These are phyloP conservation scores for Heliconius hewitsoni DNA, from an alignment of 1,140 invertebrate species.

Conservation along the genomic window DNA sequence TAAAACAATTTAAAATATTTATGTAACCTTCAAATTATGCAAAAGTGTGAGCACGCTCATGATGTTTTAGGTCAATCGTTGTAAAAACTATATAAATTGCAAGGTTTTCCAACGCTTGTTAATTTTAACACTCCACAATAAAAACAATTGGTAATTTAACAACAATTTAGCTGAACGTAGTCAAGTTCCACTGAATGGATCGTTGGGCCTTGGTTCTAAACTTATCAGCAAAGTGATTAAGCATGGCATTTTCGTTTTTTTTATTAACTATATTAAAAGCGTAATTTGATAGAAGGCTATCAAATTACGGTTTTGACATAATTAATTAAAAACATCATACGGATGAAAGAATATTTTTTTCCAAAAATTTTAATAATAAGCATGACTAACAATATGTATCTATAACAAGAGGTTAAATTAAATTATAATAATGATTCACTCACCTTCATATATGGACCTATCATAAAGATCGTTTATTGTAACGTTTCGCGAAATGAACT, in stretches of 20 bases:
- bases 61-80: constrained; percentile 25
- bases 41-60: neutral
- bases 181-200: constrained; percentile 9
- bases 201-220: neutral
- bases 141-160: constrained; percentile 28
- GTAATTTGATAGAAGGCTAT: neutral
- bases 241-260: neutral
- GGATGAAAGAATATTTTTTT: no score
- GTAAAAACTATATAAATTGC: constrained; percentile 22
- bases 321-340: neutral
- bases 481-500: constrained; percentile 72
- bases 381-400: neutral
- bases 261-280: neutral
- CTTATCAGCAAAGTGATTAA: constrained; percentile 7
- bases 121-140: constrained; percentile 13
- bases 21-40: constrained; percentile 19
- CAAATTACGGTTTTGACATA: neutral
- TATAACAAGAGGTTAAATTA: constrained; percentile 13
- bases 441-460: constrained; percentile 81
- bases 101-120: constrained; percentile 26
- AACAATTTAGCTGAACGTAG: constrained; percentile 10
- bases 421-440: constrained; percentile 47
- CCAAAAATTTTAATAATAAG: neutral
- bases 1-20: neutral
- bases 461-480: constrained; percentile 75